Evolutionary conservation across 2,113 vertebrate genomes (phyloP), one percentile per base, ranked within the genome.

Genomic region (Cyprinodon brontotheroides): DNA sequence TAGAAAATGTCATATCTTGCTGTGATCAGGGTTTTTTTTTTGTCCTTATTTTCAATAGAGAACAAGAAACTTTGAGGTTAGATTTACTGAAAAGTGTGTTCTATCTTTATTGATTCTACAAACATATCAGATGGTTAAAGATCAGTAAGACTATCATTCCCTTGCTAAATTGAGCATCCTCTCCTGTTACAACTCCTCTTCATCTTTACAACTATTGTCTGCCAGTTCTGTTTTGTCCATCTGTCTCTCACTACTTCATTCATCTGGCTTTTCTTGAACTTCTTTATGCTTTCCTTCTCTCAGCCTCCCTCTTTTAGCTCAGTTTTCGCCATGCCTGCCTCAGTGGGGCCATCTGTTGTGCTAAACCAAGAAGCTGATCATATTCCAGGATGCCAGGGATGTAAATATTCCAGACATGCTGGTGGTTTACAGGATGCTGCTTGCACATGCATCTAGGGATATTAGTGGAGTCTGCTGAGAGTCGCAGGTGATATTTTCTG

Each of bases 281-380:
- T 79, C 77, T 12, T 77, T 68, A 57, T 62, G 36, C 59, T 81
- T 68, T 79, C 61, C 37, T 37, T n/a, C 69, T 84, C 47, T 53
- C 29, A 65, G 62, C 59, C 65, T 74, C 69, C 76, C 70, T 74
- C 48, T 1, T 60, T 77, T 63, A 43, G 11, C 20, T 69, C 76
- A 22, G 60, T 79, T 68, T 67, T 66, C 40, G 10, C 77, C 37
- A 75, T 22, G 45, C 40, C 87, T 75, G 72, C 66, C 80, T 75
- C 79, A 66, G 50, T 68, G 53, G 65, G 74, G 81, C 87, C 87
- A 87, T 92, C 87, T 90, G 90, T 76, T 80, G 77, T 87, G 87
- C 74, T 77, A 87, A 86, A 83, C 79, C 82, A 81, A 86, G 80
- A 61, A 22, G 63, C 77, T 81, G 82, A 75, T 88, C 82, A 65